A percentile compares a stretch with the other conserved stretches of the same genome.
These are phyloP conservation scores for Gastrophryne carolinensis DNA, from an alignment of 2,797 vertebrate species.

Conservation along the genomic window DNA sequence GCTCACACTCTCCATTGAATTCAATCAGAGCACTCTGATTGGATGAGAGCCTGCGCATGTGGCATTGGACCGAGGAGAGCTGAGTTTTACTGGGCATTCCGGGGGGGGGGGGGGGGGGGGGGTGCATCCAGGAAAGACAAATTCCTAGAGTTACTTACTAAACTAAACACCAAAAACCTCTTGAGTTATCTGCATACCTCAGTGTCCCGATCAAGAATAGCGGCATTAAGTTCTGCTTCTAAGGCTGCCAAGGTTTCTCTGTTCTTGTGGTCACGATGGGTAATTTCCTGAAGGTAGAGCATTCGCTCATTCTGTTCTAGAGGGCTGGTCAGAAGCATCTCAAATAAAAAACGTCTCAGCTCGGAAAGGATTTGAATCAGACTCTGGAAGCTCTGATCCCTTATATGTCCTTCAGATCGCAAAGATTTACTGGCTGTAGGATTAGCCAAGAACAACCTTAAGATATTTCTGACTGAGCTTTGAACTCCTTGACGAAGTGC, in stretches of 20 bases:
- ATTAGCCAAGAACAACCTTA: constrained; percentile 65
- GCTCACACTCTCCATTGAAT: no score
- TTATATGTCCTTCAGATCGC: constrained; percentile 27
- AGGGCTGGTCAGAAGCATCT: constrained; percentile 69
- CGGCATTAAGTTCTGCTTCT: constrained; percentile 57
- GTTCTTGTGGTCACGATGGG: constrained; percentile 52
- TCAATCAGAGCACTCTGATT: no score
- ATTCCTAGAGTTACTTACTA: no score
- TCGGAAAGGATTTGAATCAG: constrained; percentile 66
- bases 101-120: no score
- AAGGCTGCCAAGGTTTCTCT: constrained; percentile 52
- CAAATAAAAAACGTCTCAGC: constrained; percentile 67
- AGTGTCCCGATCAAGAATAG: constrained; percentile 57
- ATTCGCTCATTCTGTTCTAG: constrained; percentile 65
- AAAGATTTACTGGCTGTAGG: constrained; percentile 58
- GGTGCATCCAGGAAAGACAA: no score
- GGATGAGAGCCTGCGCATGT: no score
- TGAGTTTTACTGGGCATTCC: no score
- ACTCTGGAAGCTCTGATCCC: constrained; percentile 36
- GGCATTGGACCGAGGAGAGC: no score
- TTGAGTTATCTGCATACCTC: constrained; percentile 60
- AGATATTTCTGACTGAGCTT: constrained; percentile 68
- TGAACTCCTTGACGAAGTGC: constrained; percentile 59
- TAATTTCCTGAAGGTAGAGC: constrained; percentile 58
- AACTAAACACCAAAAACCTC: no score